Evolutionary conservation across 2,797 vertebrate genomes (phyloP).

Genomic region (Enteromius trimaculatus): DNA sequence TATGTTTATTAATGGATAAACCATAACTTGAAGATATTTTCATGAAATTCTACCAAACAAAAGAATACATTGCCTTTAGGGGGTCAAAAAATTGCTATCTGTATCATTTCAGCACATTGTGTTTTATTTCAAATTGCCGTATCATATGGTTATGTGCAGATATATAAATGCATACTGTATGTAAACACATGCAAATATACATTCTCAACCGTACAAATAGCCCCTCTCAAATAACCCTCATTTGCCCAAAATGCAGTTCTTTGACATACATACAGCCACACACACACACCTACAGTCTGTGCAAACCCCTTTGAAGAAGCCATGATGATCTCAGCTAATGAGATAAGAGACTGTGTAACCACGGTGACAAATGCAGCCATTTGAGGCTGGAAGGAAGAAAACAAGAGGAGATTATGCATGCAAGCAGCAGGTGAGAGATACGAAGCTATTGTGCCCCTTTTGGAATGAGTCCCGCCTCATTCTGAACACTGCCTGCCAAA

Average conservation of each 20-base stretch:
- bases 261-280: not conserved
- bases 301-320: conserved; percentile 39
- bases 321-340: conserved; percentile 56
- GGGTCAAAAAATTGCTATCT: not conserved
- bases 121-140: not conserved
- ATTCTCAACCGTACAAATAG: not conserved
- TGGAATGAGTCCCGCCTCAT: conserved; percentile 14
- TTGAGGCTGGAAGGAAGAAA: conserved; percentile 38
- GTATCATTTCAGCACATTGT: not conserved
- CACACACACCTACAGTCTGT: conserved; percentile 15
- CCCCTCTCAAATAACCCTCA: not conserved
- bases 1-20: not conserved
- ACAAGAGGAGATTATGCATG: conserved; percentile 52
- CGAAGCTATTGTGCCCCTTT: conserved; percentile 30
- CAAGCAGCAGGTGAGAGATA: conserved; percentile 50
- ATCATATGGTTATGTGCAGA: not conserved
- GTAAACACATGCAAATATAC: not conserved
- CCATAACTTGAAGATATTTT: not conserved
- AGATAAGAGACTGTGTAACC: conserved; percentile 58
- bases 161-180: not conserved
- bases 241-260: conserved; percentile 5
- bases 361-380: conserved; percentile 55
- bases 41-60: conserved; percentile 2
- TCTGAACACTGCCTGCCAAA: conserved; percentile 33
- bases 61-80: not conserved